These are phyloP conservation scores for Engraulis encrasicolus DNA, from an alignment of 2,113 vertebrate genomes.

Conservation along the genomic window DNA sequence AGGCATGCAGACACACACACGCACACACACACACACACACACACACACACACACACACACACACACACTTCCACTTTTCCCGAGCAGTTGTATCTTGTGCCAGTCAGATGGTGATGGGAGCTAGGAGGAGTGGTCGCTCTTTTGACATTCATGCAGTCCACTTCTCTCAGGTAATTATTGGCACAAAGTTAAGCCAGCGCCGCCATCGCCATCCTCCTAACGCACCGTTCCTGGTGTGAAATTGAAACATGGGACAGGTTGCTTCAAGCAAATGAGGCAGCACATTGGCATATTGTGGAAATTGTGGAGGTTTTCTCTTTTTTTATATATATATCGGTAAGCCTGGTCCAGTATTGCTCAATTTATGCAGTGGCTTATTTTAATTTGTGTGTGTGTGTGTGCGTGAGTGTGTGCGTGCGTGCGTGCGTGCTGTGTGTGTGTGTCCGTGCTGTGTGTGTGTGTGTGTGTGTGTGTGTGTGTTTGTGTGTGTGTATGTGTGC, in stretches of 20 bases:
- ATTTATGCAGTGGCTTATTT: not conserved
- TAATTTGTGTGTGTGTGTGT: not conserved
- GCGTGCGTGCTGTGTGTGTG: no score
- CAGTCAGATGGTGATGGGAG: not conserved
- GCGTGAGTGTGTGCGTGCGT: no score
- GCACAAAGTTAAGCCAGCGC: conserved; percentile 9
- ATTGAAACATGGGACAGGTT: conserved; percentile 14
- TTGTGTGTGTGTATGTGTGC: no score
- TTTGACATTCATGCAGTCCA: conserved; percentile 15
- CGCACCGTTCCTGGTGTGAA: conserved; percentile 1
- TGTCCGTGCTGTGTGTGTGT: no score
- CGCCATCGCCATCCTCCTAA: not conserved
- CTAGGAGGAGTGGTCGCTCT: conserved; percentile 16
- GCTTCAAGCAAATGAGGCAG: conserved; percentile 7
- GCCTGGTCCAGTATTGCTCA: not conserved
- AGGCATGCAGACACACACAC: no score
- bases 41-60: no score
- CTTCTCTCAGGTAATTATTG: conserved; percentile 14
- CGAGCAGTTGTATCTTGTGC: not conserved
- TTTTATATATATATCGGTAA: not conserved
- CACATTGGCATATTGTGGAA: conserved; percentile 18
- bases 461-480: no score
- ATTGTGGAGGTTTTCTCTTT: not conserved
- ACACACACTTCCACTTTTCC: not conserved
- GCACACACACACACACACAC: no score